Conservation (phyloP, 2,888 invertebrate genomes). For the Galeopsomyia nigrocyanea region DNA sequence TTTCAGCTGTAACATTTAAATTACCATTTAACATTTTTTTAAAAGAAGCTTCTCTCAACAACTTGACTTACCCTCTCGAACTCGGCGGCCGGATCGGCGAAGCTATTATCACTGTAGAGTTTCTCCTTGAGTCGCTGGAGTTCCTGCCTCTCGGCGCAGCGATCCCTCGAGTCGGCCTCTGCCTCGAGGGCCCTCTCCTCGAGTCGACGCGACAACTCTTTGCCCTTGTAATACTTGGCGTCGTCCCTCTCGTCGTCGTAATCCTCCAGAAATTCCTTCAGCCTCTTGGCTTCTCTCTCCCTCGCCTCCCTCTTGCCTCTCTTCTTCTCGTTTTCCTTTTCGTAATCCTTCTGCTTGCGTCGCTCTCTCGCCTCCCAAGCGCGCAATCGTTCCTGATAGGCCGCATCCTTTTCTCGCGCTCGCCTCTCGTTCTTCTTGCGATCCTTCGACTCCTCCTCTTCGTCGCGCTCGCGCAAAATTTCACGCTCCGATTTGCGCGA, state of each 20-base stretch:
- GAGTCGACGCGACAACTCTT: slow-evolving; percentile 90
- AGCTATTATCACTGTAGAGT: slow-evolving; percentile 78
- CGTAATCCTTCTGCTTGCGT: slow-evolving; percentile 91
- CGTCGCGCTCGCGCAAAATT: slow-evolving; percentile 81
- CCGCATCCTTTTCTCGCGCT: slow-evolving; percentile 94
- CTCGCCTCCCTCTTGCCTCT: slow-evolving; percentile 87
- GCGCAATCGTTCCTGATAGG: slow-evolving; percentile 89
- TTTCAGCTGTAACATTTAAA: slow-evolving; percentile 70
- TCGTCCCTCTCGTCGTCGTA: slow-evolving; percentile 99
- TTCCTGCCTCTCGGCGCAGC: slow-evolving; percentile 80
- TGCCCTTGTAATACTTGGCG: slow-evolving; percentile 95
- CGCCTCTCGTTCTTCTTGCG: slow-evolving; percentile 90
- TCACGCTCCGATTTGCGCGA: slow-evolving; percentile 73
- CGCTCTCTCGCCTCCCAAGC: slow-evolving; percentile 92
- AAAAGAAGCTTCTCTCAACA: not conserved
- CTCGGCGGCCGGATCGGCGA: slow-evolving; percentile 76
- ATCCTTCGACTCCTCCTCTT: slow-evolving; percentile 94
- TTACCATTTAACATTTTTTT: not conserved
- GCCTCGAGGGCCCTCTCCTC: slow-evolving; percentile 95
- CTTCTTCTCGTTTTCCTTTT: slow-evolving; percentile 88
- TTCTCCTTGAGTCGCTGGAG: slow-evolving; percentile 78
- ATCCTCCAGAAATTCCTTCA: slow-evolving; percentile 98
- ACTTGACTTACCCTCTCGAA: slow-evolving; percentile 74
- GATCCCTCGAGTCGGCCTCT: slow-evolving; percentile 90
- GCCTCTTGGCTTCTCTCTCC: slow-evolving; percentile 90